Evolutionary conservation across 1,140 invertebrate genomes (phyloP).

Genomic region (Drosophila bipectinata): DNA sequence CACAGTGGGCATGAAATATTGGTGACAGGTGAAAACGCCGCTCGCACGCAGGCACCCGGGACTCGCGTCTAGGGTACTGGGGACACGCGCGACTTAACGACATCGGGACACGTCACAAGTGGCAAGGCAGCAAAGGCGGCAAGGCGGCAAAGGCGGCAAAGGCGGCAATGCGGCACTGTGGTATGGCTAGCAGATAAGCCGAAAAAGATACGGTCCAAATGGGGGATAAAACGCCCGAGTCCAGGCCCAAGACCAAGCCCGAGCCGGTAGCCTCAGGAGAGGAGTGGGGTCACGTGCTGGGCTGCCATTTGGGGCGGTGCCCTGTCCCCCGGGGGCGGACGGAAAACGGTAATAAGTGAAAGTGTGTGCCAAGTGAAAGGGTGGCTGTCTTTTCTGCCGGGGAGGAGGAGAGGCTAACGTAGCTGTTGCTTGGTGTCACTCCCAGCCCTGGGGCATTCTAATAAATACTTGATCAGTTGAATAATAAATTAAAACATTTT

Average conservation of each 20-base stretch:
- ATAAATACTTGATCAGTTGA: conserved; percentile 76
- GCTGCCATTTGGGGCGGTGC: conserved; percentile 60
- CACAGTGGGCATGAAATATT: conserved; percentile 80
- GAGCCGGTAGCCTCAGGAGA: neutral
- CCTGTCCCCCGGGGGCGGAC: conserved; percentile 45
- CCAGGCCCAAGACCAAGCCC: conserved; percentile 3
- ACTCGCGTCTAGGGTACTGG: neutral
- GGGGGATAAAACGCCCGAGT: conserved; percentile 15
- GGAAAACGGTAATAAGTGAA: conserved; percentile 64
- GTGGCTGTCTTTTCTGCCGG: conserved; percentile 3
- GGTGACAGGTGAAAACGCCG: conserved; percentile 76
- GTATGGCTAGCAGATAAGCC: conserved; percentile 25
- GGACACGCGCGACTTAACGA: conserved; percentile 65
- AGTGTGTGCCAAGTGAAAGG: conserved; percentile 60
- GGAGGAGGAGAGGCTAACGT: neutral
- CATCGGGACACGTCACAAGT: conserved; percentile 55
- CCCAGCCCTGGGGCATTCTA: conserved; percentile 57
- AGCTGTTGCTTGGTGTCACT: conserved; percentile 43
- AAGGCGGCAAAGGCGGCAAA: neutral
- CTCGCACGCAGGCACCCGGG: conserved; percentile 19
- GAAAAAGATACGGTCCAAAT: conserved; percentile 40
- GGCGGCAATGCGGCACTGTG: no score
- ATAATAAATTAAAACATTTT: conserved; percentile 74
- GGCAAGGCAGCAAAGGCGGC: neutral
- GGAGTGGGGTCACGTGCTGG: conserved; percentile 54